Conservation (phyloP, 2,113 vertebrate genomes). For the Gobiocypris rarus region DNA sequence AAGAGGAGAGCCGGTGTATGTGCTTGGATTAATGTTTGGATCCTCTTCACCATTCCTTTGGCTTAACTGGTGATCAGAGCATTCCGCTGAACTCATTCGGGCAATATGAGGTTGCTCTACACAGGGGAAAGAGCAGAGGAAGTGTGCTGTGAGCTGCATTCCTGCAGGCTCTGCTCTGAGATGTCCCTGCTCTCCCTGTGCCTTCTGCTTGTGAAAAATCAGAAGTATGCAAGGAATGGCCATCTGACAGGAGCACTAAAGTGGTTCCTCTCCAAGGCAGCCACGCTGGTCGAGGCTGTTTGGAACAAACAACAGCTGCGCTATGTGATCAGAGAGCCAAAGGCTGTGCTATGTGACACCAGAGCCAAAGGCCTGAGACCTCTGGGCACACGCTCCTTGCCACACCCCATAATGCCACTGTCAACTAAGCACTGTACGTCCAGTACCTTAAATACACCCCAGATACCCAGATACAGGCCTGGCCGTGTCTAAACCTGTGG, state of each 20-base stretch:
- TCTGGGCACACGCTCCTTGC: conserved; percentile 56
- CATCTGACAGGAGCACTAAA: conserved; percentile 67
- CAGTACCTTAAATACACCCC: not conserved
- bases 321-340: conserved; percentile 61
- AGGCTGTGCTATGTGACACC: conserved; percentile 62
- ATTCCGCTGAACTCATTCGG: conserved; percentile 13
- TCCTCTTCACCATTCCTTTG: conserved; percentile 27
- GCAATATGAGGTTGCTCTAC: conserved; percentile 43
- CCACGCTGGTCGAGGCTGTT: conserved; percentile 60
- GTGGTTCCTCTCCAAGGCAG: conserved; percentile 61
- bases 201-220: conserved; percentile 66
- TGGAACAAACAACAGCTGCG: conserved; percentile 81
- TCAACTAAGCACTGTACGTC: conserved; percentile 33
- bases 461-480: not conserved
- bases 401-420: conserved; percentile 31
- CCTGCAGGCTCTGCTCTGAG: conserved; percentile 52
- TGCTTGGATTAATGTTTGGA: conserved; percentile 39
- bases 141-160: conserved; percentile 50
- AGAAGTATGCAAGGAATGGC: conserved; percentile 71
- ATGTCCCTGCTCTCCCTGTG: conserved; percentile 59
- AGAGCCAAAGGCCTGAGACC: conserved; percentile 64
- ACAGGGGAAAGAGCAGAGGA: conserved; percentile 25
- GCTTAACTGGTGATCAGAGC: conserved; percentile 47
- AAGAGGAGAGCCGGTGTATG: conserved; percentile 34
- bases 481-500: not conserved